phyloP scores from a whole-genome alignment of 2,888 invertebrate genomes.

The Saturnia japonica region DNA sequence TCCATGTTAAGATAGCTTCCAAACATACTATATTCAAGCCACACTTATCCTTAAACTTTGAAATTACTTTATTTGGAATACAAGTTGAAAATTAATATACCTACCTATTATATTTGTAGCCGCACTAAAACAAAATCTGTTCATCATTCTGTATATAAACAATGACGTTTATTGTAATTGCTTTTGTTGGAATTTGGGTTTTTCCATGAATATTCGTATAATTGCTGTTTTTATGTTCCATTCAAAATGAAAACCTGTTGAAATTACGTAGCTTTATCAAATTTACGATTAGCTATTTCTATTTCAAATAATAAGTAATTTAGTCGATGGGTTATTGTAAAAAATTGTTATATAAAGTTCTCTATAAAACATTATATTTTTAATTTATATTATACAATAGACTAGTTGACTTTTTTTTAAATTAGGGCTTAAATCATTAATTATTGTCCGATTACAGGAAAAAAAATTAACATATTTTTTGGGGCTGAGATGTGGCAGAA shows the following conservation, averaged over 20 bases:
- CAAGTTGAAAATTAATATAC: slow-evolving; percentile 18
- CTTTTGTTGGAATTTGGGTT: slow-evolving; percentile 1
- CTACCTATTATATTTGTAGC: neutral
- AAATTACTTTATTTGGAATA: slow-evolving; percentile 19
- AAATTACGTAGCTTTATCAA: neutral
- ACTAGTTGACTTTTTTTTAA: too few species aligned
- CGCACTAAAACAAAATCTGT: neutral
- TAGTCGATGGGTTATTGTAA: neutral
- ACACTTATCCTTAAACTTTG: slow-evolving; percentile 10
- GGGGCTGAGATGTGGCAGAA: too few species aligned
- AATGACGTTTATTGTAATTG: slow-evolving; percentile 1
- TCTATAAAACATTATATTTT: neutral
- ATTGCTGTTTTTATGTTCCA: slow-evolving; percentile 11
- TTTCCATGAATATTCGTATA: slow-evolving; percentile 7
- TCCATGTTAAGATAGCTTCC: neutral
- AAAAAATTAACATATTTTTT: too few species aligned
- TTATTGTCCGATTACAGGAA: too few species aligned
- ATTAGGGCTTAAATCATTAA: too few species aligned
- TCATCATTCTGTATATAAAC: neutral
- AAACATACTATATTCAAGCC: neutral
- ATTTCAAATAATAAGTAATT: neutral
- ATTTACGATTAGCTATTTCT: slow-evolving; percentile 4
- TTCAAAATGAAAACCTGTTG: slow-evolving; percentile 7
- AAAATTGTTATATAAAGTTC: neutral
- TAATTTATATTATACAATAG: neutral